Evolutionary conservation across 2,888 invertebrate species (phyloP), one percentile per base, ranked within the genome.

Genomic region (Trissoscelio sp.): DNA sequence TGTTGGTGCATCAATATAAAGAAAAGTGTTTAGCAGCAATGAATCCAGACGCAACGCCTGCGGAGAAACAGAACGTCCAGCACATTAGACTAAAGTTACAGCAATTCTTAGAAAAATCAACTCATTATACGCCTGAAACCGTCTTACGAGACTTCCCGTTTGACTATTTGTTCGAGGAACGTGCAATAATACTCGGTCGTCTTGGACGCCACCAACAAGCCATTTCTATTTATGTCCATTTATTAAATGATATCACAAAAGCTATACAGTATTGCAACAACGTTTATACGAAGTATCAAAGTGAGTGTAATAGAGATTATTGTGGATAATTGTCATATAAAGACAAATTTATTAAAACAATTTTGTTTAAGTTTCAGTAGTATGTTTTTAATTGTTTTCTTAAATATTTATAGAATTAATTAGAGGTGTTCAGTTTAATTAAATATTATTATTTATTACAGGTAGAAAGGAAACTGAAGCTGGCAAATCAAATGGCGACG

Each of bases 171-270:
- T 95, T 96, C 88, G 98, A 99, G 90, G 99, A 99, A 91, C 93
- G 98, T 79, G 99, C 99, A 0, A 93, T 99, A n/a, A 95, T 99
- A 79, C 92, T 99, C 44, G 99, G 98, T 0, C 95, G 96, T 85
- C 92, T 99, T 20, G 97, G 97, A 0, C 93, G 96, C 82, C 99
- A 99, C 90, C 97, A 98, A 88, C 96, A 98, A 89, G 98, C 98
- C 0, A 92, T 99, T 53, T 95, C 96, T 0, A 97, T 99, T 88
- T 99, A 99, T 90, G 95, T 98, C 16, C 95, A 97, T 87, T 94
- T 97, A 31, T 92, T 99, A 74, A 92, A 97, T 42, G 96, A 99
- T 90, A 94, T 96, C 0, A 92, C 94, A 3, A 94, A 95, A 88
- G 99, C 99, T 0, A 95, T 96, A 81, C 93, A 94, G 72, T 99